Percentiles rank a stretch among this genome's conserved stretches.
phyloP scores from a whole-genome alignment of 2,888 invertebrate species.

The Caenorhabditis sulstoni region DNA sequence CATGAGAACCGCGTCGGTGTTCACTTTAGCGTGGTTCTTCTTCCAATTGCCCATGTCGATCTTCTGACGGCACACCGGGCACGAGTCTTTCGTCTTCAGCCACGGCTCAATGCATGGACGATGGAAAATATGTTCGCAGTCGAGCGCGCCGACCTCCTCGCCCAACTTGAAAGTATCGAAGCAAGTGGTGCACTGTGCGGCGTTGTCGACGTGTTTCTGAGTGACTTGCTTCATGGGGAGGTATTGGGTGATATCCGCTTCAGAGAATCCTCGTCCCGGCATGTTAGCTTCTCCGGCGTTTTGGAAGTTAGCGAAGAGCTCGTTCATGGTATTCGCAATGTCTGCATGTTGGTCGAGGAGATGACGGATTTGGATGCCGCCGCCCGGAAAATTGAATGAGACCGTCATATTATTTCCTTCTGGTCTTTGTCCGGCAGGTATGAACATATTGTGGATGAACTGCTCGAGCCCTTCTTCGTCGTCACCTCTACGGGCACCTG shows the following conservation, averaged over 20 bases:
- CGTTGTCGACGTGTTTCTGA: constrained; percentile 67
- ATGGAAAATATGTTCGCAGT: constrained; percentile 71
- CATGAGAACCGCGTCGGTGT: constrained; percentile 33
- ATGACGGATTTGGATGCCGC: background rate
- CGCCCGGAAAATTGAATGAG: constrained; percentile 26
- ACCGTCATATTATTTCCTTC: constrained; percentile 8
- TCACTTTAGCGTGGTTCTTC: constrained; percentile 13
- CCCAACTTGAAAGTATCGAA: constrained; percentile 68
- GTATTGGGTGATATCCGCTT: constrained; percentile 19
- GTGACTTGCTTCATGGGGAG: constrained; percentile 58
- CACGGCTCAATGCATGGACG: constrained; percentile 69
- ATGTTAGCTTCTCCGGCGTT: background rate
- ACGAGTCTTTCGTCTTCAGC: constrained; percentile 63
- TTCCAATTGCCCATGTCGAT: constrained; percentile 43
- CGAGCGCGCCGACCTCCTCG: constrained; percentile 63
- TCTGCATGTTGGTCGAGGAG: background rate
- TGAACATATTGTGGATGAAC: too few relatives aligned
- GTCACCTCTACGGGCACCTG: too few relatives aligned
- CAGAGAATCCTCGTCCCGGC: constrained; percentile 30
- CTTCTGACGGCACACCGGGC: constrained; percentile 65
- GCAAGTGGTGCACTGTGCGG: constrained; percentile 71
- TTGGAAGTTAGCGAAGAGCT: constrained; percentile 10
- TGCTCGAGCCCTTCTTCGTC: too few relatives aligned
- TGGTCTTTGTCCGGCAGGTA: background rate
- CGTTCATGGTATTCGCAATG: constrained; percentile 8